A percentile compares a stretch with the other conserved stretches of the same genome.
phyloP scores from a whole-genome alignment of 2,888 invertebrate genomes.

The Rhingia rostrata region DNA sequence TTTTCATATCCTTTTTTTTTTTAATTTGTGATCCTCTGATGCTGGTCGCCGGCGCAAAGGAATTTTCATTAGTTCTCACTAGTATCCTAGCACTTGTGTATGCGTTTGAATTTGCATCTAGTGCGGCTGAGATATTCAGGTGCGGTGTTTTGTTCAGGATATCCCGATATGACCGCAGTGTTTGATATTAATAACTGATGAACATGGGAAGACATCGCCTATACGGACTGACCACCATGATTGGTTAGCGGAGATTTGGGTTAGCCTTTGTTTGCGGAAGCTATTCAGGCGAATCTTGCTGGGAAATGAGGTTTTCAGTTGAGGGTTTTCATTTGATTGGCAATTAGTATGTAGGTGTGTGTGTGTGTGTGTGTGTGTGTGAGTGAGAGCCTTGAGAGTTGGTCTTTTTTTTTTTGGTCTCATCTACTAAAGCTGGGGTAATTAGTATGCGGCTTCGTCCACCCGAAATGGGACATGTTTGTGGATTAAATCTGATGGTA shows the following conservation, averaged over 20 bases:
- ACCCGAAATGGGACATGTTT: too few relatives aligned
- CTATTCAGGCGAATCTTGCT: conserved; percentile 25
- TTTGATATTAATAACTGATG: conserved; percentile 65
- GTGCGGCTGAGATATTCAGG: conserved; percentile 24
- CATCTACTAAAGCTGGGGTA: too few relatives aligned
- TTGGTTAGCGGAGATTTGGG: conserved; percentile 41
- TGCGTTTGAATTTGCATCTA: conserved; percentile 33
- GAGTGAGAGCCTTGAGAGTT: too few relatives aligned
- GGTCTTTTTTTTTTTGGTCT: too few relatives aligned
- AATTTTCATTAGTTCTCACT: conserved; percentile 60
- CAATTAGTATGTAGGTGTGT: neutral
- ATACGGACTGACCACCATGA: conserved; percentile 18
- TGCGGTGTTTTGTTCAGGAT: conserved; percentile 28
- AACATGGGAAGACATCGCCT: conserved; percentile 39
- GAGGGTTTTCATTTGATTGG: neutral
- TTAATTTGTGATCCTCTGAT: conserved; percentile 52
- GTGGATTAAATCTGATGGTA: too few relatives aligned
- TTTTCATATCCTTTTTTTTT: conserved; percentile 29
- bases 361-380: too few relatives aligned
- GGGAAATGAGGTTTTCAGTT: conserved; percentile 8
- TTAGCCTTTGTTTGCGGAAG: conserved; percentile 42
- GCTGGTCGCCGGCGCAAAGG: conserved; percentile 29
- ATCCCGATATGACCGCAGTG: conserved; percentile 41
- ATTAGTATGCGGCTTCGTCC: too few relatives aligned
- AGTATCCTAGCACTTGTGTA: conserved; percentile 31